These are phyloP conservation scores for Sinhomidia bicolor DNA, from an alignment of 2,888 invertebrate genomes.

Conservation along the genomic window DNA sequence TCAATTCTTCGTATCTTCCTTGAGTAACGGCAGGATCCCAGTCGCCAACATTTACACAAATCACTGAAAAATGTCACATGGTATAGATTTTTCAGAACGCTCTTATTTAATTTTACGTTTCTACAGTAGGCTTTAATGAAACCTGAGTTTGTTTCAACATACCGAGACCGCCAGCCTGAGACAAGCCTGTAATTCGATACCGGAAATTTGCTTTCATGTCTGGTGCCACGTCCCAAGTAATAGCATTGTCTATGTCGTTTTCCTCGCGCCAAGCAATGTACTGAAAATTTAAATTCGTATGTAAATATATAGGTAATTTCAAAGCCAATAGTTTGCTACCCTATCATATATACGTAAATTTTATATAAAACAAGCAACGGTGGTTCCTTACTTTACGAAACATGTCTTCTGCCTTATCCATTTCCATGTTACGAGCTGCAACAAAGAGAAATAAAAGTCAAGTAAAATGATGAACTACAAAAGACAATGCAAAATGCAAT, in stretches of 20 bases:
- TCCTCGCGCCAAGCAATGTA: conserved; percentile 61
- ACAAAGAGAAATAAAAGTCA: neutral
- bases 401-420: conserved; percentile 70
- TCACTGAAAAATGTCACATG: conserved; percentile 49
- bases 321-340: neutral
- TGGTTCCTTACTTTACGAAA: conserved; percentile 55
- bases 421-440: conserved; percentile 60
- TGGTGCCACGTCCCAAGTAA: conserved; percentile 40
- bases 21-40: conserved; percentile 44
- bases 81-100: too few relatives aligned
- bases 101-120: too few relatives aligned
- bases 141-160: neutral
- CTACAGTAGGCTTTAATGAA: too few relatives aligned
- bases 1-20: conserved; percentile 54
- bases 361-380: too few relatives aligned
- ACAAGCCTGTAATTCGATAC: conserved; percentile 48
- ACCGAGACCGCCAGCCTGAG: conserved; percentile 51
- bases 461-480: neutral
- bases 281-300: conserved; percentile 22
- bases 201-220: conserved; percentile 56
- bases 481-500: neutral
- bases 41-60: conserved; percentile 47
- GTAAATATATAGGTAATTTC: neutral
- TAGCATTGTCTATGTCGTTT: conserved; percentile 52
- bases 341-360: neutral